These are phyloP conservation scores for Latrodectus hesperus DNA, from an alignment of 2,888 invertebrate genomes.

Conservation along the genomic window DNA sequence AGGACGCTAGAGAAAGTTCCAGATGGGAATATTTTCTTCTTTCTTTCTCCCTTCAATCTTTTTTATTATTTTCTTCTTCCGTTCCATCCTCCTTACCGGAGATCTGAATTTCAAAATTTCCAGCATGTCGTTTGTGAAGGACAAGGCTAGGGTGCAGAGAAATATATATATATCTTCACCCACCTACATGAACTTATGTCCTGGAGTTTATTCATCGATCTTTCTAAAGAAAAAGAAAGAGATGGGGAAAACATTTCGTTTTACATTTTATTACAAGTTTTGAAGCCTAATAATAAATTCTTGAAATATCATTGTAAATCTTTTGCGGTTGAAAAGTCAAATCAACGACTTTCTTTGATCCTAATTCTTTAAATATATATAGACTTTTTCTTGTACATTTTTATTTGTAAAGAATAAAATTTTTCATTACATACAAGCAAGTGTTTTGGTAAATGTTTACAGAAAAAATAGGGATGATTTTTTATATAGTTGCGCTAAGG, in stretches of 20 bases:
- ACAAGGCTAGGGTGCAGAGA: conserved; percentile 28
- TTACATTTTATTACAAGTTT: conserved; percentile 48
- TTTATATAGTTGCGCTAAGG: no score
- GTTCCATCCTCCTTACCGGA: conserved; percentile 24
- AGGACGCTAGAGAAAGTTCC: conserved; percentile 49
- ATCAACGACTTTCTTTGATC: no score
- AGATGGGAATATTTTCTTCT: conserved; percentile 46
- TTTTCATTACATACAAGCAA: no score
- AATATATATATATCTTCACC: conserved; percentile 48
- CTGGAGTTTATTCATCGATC: conserved; percentile 64
- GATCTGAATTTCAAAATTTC: conserved; percentile 67
- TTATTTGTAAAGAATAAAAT: no score
- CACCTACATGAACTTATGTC: conserved; percentile 57
- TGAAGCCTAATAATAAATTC: no score
- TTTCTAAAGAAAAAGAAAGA: conserved; percentile 19
- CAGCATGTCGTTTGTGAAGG: conserved; percentile 54
- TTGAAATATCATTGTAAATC: no score
- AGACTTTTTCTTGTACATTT: no score
- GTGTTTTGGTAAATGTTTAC: no score
- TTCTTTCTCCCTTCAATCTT: conserved; percentile 9
- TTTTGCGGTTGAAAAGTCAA: no score
- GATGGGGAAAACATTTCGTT: conserved; percentile 35
- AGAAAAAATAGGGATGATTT: no score
- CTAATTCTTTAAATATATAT: no score
- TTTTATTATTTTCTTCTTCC: conserved; percentile 12